A percentile compares a stretch with the other conserved stretches of the same genome.
phyloP scores from a whole-genome alignment of 1,140 invertebrate genomes.

The Caenorhabditis briggsae region DNA sequence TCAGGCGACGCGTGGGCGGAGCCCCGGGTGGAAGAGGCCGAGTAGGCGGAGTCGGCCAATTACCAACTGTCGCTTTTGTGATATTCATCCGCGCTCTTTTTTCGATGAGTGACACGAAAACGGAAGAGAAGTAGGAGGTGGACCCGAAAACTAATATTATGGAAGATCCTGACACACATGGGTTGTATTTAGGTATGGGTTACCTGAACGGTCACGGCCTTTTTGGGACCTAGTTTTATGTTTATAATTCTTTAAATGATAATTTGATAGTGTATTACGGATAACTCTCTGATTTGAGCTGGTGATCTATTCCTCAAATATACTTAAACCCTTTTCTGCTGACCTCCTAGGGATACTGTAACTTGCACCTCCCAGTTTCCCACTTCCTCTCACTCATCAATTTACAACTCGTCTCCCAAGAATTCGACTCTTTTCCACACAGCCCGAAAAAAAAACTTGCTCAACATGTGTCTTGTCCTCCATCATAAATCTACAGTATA shows the following conservation, averaged over 20 bases:
- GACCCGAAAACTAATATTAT: conserved; percentile 17
- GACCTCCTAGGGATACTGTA: not conserved
- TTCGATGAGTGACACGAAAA: conserved; percentile 25
- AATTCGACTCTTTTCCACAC: not conserved
- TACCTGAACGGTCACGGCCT: too few species aligned
- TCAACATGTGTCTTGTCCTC: conserved; percentile 12
- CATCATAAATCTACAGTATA: conserved; percentile 50
- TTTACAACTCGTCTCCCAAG: conserved; percentile 52
- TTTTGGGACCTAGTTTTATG: too few species aligned
- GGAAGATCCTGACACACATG: not conserved
- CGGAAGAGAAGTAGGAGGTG: conserved; percentile 1
- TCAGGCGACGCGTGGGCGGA: conserved; percentile 32
- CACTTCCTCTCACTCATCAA: conserved; percentile 5
- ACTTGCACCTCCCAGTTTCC: conserved; percentile 4
- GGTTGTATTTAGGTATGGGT: not conserved
- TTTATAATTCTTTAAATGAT: too few species aligned
- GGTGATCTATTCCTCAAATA: too few species aligned
- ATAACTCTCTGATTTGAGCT: too few species aligned
- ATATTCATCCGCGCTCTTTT: conserved; percentile 26
- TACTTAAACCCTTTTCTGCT: too few species aligned
- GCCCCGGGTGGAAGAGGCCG: not conserved
- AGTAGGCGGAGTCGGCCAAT: conserved; percentile 18
- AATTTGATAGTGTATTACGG: too few species aligned
- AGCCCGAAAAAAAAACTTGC: conserved; percentile 5
- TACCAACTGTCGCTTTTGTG: not conserved